Percentiles rank a stretch among this genome's conserved stretches.
phyloP scores from a whole-genome alignment of 2,888 invertebrate genomes.

The Noctua janthina region DNA sequence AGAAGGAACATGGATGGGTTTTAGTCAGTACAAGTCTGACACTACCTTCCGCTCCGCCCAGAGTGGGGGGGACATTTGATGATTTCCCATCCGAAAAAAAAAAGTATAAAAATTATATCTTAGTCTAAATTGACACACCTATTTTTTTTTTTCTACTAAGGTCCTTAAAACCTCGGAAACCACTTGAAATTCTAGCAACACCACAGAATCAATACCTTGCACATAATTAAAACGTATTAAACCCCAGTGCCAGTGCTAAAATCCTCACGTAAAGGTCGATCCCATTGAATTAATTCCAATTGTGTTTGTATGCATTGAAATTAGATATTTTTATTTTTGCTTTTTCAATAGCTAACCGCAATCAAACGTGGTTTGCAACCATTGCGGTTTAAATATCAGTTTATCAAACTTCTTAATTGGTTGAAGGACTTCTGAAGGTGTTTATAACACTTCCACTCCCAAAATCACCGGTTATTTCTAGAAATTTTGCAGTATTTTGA shows the following conservation, averaged over 20 bases:
- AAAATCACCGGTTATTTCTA: background rate
- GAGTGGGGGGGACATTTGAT: too few relatives aligned
- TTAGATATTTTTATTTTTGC: background rate
- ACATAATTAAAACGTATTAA: conserved; percentile 32
- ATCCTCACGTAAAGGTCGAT: conserved; percentile 42
- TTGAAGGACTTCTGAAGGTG: background rate
- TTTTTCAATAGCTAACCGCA: background rate
- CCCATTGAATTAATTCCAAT: conserved; percentile 47
- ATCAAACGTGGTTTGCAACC: background rate
- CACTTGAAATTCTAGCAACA: conserved; percentile 30
- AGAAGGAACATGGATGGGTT: too few relatives aligned
- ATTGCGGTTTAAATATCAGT: background rate
- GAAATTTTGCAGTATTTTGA: background rate
- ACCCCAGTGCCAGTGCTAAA: conserved; percentile 40
- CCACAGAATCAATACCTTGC: background rate
- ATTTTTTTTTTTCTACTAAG: background rate
- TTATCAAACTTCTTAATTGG: background rate
- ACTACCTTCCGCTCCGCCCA: too few relatives aligned
- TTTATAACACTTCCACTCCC: background rate
- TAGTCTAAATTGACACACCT: background rate
- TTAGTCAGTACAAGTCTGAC: too few relatives aligned
- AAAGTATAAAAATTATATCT: too few relatives aligned
- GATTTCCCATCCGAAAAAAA: too few relatives aligned
- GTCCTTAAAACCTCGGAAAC: background rate
- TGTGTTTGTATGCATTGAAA: conserved; percentile 29